Conservation (phyloP, 1,140 invertebrate genomes). For the Orussus abietinus region DNA sequence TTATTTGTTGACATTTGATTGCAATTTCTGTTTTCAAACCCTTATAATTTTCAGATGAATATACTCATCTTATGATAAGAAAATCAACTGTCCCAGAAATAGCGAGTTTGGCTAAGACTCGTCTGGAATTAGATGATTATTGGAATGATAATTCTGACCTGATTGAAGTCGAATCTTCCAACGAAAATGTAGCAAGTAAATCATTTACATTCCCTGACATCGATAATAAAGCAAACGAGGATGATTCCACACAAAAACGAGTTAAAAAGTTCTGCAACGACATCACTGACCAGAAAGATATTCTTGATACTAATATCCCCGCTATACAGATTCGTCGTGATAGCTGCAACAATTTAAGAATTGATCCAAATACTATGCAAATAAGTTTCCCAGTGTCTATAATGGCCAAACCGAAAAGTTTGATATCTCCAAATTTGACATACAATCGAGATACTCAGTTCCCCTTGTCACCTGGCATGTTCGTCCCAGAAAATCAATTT, state of each 20-base stretch:
- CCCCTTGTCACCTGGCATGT: conserved; percentile 31
- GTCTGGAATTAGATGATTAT: conserved; percentile 30
- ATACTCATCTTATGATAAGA: conserved; percentile 43
- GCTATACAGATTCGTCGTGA: conserved; percentile 1
- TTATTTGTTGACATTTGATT: conserved; percentile 1
- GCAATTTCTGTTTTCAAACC: neutral
- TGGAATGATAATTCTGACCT: conserved; percentile 38
- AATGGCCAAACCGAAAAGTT: conserved; percentile 6
- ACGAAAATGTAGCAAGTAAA: conserved; percentile 3
- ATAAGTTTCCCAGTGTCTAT: conserved; percentile 5
- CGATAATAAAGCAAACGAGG: conserved; percentile 1
- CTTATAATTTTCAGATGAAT: conserved; percentile 29
- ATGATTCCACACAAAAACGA: neutral
- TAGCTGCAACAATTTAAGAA: neutral
- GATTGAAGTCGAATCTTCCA: conserved; percentile 22
- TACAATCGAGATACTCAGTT: conserved; percentile 24
- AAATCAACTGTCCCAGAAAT: conserved; percentile 37
- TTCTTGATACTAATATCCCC: neutral
- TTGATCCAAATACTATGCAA: neutral
- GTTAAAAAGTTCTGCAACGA: conserved; percentile 8
- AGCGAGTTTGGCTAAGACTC: conserved; percentile 21
- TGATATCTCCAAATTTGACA: conserved; percentile 37
- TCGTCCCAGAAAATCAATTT: conserved; percentile 11
- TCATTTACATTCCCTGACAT: conserved; percentile 2
- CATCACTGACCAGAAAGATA: neutral